Evolutionary conservation across 1,140 invertebrate species (phyloP), one percentile per base, ranked within the genome.

Genomic region (Chironomus striatipennis): DNA sequence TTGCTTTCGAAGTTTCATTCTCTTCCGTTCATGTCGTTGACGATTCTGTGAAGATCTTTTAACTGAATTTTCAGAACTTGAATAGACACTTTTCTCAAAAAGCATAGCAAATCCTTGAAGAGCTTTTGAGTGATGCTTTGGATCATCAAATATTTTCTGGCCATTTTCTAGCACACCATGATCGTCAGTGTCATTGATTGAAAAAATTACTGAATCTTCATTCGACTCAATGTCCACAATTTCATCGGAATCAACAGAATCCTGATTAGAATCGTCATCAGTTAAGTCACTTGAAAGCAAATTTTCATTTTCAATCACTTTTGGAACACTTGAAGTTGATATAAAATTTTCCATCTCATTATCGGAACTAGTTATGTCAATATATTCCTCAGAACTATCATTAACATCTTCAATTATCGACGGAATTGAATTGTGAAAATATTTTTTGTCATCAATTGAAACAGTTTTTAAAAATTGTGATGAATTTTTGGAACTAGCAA

Each of bases 1-100:
- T 57, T 81, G 81, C 76, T 91, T 89, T 20, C 95, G 84, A 0
- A 91, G 90, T 15, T 86, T 88, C 82, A 88, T 88, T 73, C 83
- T 85, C 76, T 87, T 87, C 34, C 88, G 87, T 12, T 83, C 78
- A 3, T 76, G 15, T 74, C 79, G 81, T n/a, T 76, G 10, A 77
- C 74, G 17, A 73, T 73, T 73, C 73, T 15, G 43, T 15, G 5
- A 76, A 18, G 74, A 75, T 8, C 21, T 75, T 10, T 64, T 8
- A 9, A 20, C n/a, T 20, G 43, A 43, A 9, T 74, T 47, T 0
- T 15, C 43, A 20, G 73, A 10, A 15, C 20, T 7, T 8, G 42
- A 8, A 21, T 18, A 43, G 9, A 75, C n/a, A 17, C 43, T 57
- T 34, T 76, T 74, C 20, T 81, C 79, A 5, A 82, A 82, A 34